Percentiles rank a stretch among this genome's conserved stretches.
Evolutionary conservation across 2,888 invertebrate genomes (phyloP).

Genomic region (Mactromeris polynyma): DNA sequence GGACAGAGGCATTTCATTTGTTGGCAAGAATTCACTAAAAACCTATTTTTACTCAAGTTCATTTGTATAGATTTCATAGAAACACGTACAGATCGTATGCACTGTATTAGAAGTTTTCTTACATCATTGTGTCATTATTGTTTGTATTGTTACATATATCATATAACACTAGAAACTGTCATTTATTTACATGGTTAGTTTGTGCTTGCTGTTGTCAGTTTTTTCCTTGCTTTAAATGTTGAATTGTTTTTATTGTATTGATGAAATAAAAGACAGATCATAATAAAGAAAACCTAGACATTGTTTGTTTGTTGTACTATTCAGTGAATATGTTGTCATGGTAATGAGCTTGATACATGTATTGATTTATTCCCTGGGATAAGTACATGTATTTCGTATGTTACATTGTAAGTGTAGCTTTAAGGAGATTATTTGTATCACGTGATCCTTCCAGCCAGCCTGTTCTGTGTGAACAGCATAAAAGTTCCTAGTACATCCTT

Average conservation of each 20-base stretch:
- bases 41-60: not conserved
- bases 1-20: too few relatives aligned
- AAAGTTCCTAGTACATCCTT: too few relatives aligned
- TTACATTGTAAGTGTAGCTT: not conserved
- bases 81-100: not conserved
- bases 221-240: slow-evolving; percentile 13
- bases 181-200: slow-evolving; percentile 1
- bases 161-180: not conserved
- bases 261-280: slow-evolving; percentile 6
- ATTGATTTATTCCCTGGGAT: too few relatives aligned
- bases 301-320: not conserved
- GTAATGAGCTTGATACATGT: too few relatives aligned
- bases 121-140: not conserved
- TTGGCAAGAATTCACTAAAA: not conserved
- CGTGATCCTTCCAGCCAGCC: not conserved
- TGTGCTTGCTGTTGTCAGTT: not conserved
- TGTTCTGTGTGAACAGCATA: not conserved
- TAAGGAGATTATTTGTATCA: not conserved
- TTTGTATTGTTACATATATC: slow-evolving; percentile 1
- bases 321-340: too few relatives aligned
- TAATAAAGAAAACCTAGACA: not conserved
- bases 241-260: slow-evolving; percentile 10
- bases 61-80: not conserved
- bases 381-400: not conserved
- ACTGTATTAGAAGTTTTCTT: slow-evolving; percentile 1